Conservation (phyloP, 2,888 invertebrate species). For the Chalcosyrphus nemorum region DNA sequence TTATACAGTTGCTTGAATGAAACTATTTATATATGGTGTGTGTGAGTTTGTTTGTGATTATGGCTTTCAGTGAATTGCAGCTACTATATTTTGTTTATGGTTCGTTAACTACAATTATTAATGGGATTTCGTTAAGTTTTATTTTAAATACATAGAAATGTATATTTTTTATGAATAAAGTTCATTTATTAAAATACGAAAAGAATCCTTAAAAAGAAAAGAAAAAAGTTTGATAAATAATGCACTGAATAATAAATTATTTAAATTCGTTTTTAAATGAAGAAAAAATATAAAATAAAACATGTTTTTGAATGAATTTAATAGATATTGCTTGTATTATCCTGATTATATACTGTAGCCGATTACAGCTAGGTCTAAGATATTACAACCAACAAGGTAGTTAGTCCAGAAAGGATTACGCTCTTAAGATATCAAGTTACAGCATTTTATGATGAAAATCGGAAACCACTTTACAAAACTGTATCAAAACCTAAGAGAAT, state of each 20-base stretch:
- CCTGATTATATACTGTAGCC: background rate
- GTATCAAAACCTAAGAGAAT: background rate
- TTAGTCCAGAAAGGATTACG: too few species aligned
- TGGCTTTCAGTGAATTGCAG: conserved; percentile 58
- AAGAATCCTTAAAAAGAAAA: background rate
- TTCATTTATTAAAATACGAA: background rate
- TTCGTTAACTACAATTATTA: conserved; percentile 32
- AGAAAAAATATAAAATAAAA: background rate
- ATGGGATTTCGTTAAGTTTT: conserved; percentile 10
- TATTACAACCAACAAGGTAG: background rate
- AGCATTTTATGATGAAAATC: background rate
- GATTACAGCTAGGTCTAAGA: background rate
- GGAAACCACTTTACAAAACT: background rate
- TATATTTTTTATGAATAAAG: background rate
- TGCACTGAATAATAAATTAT: background rate
- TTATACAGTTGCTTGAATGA: conserved; percentile 60
- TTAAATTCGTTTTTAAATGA: background rate
- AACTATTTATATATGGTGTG: conserved; percentile 62
- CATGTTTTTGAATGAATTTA: background rate
- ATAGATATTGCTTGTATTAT: conserved; percentile 4
- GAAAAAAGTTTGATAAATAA: background rate
- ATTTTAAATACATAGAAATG: background rate
- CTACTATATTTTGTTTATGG: conserved; percentile 14
- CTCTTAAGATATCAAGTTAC: background rate
- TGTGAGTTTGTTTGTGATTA: conserved; percentile 30